phyloP scores from a whole-genome alignment of 2,113 vertebrate genomes.

The Lagenorhynchus albirostris region DNA sequence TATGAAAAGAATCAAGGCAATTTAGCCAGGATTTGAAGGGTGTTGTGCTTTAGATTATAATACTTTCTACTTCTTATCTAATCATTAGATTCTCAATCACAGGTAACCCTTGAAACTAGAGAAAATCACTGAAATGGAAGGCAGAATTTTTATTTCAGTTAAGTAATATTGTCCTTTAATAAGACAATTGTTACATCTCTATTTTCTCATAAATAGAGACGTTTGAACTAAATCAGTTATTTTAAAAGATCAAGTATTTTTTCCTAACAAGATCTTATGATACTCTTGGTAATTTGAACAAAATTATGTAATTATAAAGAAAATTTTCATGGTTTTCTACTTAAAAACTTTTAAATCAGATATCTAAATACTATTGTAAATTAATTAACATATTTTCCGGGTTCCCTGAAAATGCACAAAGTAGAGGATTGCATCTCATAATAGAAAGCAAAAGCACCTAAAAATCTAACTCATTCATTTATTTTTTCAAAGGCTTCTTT shows the following conservation, averaged over 20 bases:
- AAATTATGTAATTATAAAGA: neutral
- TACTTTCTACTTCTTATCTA: neutral
- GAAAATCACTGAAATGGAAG: neutral
- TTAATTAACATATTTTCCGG: neutral
- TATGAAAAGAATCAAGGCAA: neutral
- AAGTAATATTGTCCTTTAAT: neutral
- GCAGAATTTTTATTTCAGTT: neutral
- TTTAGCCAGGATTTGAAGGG: neutral
- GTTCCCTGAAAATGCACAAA: neutral
- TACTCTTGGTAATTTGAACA: neutral
- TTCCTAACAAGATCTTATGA: neutral
- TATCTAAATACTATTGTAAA: neutral
- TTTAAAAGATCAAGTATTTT: neutral
- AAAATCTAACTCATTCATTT: neutral
- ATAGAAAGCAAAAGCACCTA: neutral
- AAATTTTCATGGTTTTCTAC: neutral
- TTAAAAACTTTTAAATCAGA: neutral
- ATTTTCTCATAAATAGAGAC: neutral
- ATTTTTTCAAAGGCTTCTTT: neutral
- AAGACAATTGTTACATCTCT: neutral
- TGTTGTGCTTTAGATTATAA: neutral
- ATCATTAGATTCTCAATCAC: neutral
- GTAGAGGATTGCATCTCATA: neutral
- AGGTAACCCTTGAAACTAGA: neutral
- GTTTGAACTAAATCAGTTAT: neutral